A percentile compares a stretch with the other conserved stretches of the same genome.
phyloP scores from a whole-genome alignment of 37 sponge, comb jelly and placozoan species.

The Tethya wilhelma region DNA sequence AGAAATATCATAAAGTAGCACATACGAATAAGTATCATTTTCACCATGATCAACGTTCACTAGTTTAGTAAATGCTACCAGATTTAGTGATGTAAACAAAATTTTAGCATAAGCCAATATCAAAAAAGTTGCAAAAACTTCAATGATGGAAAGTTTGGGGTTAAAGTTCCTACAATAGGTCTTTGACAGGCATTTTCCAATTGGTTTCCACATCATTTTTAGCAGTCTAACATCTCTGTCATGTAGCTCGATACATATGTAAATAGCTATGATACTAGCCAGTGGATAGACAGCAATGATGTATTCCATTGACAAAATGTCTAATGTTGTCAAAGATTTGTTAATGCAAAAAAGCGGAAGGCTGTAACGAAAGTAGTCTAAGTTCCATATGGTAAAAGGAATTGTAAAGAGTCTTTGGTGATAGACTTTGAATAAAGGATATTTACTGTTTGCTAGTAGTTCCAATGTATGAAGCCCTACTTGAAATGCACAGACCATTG shows the following conservation, averaged over 20 bases:
- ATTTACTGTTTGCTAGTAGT: background rate
- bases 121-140: conserved; percentile 29
- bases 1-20: background rate
- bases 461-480: background rate
- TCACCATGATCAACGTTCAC: background rate
- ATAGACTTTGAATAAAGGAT: background rate
- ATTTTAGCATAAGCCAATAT: conserved; percentile 13
- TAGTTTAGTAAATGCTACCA: background rate
- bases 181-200: too few species aligned
- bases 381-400: conserved; percentile 33
- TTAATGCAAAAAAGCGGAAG: conserved; percentile 34
- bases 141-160: too few species aligned
- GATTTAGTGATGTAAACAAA: background rate
- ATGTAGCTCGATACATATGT: conserved; percentile 18
- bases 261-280: background rate
- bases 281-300: conserved; percentile 58
- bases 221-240: conserved; percentile 5
- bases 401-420: too few species aligned
- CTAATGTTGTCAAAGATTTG: conserved; percentile 2
- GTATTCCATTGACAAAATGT: conserved; percentile 21
- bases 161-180: too few species aligned
- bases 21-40: background rate
- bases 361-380: conserved; percentile 49
- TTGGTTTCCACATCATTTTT: conserved; percentile 15
- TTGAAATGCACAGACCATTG: background rate